These are phyloP conservation scores for Trypoxylus dichotomus DNA, from an alignment of 1,140 invertebrate species.

Conservation along the genomic window DNA sequence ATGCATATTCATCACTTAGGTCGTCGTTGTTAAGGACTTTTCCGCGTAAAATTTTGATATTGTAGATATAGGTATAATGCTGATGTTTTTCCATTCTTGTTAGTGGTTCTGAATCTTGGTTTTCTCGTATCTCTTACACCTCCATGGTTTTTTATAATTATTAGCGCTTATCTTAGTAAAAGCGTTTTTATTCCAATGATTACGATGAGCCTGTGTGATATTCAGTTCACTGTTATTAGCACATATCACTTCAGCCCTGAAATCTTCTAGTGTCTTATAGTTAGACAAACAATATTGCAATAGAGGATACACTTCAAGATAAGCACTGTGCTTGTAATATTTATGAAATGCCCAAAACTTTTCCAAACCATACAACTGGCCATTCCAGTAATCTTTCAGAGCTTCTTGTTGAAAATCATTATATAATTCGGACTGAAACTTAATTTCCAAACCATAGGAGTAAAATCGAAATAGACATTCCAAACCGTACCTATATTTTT, in stretches of 20 bases:
- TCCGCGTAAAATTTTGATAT: too few species aligned
- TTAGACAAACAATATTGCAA: constrained; percentile 80
- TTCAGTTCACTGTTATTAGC: too few species aligned
- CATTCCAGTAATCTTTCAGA: constrained; percentile 78
- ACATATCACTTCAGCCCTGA: constrained; percentile 70
- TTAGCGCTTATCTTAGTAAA: too few species aligned
- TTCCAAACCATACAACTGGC: constrained; percentile 96
- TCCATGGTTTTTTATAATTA: too few species aligned
- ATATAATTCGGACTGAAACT: constrained; percentile 91
- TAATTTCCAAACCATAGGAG: constrained; percentile 95
- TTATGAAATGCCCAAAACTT: constrained; percentile 99
- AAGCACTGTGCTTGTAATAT: constrained; percentile 83
- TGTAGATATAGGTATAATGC: too few species aligned
- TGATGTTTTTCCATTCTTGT: too few species aligned
- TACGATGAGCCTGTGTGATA: too few species aligned
- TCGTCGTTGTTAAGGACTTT: too few species aligned
- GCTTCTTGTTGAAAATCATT: constrained; percentile 96
- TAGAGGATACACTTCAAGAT: constrained; percentile 78
- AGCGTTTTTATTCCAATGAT: too few species aligned
- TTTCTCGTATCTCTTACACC: too few species aligned
- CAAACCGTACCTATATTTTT: constrained; percentile 87
- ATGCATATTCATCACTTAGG: too few species aligned
- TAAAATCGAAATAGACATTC: constrained; percentile 98
- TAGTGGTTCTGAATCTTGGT: too few species aligned
- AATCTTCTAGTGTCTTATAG: constrained; percentile 95